Conservation (phyloP, 2,797 vertebrate genomes). For the Schizopygopsis pylzovi region DNA sequence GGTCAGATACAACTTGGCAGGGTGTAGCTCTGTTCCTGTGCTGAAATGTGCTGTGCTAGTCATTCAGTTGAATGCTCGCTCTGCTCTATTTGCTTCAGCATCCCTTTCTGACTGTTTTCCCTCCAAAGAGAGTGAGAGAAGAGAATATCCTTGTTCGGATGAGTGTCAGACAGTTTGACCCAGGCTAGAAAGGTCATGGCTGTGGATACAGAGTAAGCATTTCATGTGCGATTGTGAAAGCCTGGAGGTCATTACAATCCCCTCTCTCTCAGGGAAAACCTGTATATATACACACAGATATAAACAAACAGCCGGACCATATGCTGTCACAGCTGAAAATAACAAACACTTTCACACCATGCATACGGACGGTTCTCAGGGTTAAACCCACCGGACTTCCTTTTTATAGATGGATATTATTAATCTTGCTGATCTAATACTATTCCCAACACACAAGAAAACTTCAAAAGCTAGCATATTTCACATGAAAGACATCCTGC, state of each 20-base stretch:
- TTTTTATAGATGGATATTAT: constrained; percentile 27
- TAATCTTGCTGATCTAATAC: constrained; percentile 28
- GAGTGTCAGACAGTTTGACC: constrained; percentile 50
- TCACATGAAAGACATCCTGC: constrained; percentile 29
- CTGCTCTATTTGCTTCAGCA: constrained; percentile 56
- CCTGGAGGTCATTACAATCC: constrained; percentile 53
- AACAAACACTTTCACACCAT: constrained; percentile 26
- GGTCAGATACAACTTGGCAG: constrained; percentile 61
- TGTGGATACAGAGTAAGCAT: constrained; percentile 61
- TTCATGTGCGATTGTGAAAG: constrained; percentile 53
- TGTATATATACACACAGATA: constrained; percentile 21
- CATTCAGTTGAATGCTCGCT: constrained; percentile 55
- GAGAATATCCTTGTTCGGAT: constrained; percentile 16
- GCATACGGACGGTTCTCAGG: constrained; percentile 16
- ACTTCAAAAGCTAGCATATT: constrained; percentile 42
- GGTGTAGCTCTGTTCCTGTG: constrained; percentile 40
- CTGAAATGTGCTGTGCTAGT: constrained; percentile 57
- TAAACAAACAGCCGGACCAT: constrained; percentile 20
- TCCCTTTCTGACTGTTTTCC: constrained; percentile 25
- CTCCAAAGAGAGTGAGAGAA: constrained; percentile 26
- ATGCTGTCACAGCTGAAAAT: constrained; percentile 36
- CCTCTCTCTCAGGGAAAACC: constrained; percentile 51
- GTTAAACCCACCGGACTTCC: constrained; percentile 20
- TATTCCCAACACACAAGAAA: constrained; percentile 20
- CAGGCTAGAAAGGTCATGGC: constrained; percentile 53